Percentiles rank a stretch among this genome's conserved stretches.
These are phyloP conservation scores for Drepana falcataria DNA, from an alignment of 2,888 invertebrate genomes.

Conservation along the genomic window DNA sequence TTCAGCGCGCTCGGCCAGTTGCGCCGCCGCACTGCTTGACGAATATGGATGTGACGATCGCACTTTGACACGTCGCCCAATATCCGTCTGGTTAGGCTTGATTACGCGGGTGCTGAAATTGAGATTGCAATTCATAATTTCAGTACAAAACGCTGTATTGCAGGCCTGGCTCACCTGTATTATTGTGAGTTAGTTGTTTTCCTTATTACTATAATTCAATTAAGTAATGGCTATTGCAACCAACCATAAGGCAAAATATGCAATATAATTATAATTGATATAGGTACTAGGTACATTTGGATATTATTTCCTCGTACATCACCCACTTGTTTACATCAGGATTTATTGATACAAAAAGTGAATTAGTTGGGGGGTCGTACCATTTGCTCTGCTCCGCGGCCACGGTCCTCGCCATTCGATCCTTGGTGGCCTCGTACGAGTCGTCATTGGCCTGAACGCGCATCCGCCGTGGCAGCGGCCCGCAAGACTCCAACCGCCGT, in stretches of 20 bases:
- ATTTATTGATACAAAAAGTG: not conserved
- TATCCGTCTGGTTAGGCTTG: constrained; percentile 93
- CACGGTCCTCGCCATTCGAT: constrained; percentile 94
- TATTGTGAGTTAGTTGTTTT: too few relatives aligned
- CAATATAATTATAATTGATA: too few relatives aligned
- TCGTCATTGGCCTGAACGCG: constrained; percentile 97
- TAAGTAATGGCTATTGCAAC: too few relatives aligned
- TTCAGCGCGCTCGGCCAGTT: constrained; percentile 40
- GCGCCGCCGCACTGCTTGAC: constrained; percentile 43
- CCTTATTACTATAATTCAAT: too few relatives aligned
- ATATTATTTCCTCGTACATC: too few relatives aligned
- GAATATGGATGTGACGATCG: constrained; percentile 70
- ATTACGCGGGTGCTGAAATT: constrained; percentile 92
- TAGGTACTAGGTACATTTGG: too few relatives aligned
- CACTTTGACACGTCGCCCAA: constrained; percentile 91
- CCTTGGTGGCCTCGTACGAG: constrained; percentile 94
- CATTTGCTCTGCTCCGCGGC: constrained; percentile 96
- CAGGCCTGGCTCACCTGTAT: too few relatives aligned
- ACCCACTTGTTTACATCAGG: too few relatives aligned
- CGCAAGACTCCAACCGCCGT: constrained; percentile 88
- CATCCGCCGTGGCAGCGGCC: constrained; percentile 91
- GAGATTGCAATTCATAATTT: constrained; percentile 4
- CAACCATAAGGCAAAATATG: too few relatives aligned
- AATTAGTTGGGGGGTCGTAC: constrained; percentile 53
- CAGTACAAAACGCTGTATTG: not conserved